These are phyloP conservation scores for Chaenodraco wilsoni DNA, from an alignment of 2,797 vertebrate genomes.

Conservation along the genomic window DNA sequence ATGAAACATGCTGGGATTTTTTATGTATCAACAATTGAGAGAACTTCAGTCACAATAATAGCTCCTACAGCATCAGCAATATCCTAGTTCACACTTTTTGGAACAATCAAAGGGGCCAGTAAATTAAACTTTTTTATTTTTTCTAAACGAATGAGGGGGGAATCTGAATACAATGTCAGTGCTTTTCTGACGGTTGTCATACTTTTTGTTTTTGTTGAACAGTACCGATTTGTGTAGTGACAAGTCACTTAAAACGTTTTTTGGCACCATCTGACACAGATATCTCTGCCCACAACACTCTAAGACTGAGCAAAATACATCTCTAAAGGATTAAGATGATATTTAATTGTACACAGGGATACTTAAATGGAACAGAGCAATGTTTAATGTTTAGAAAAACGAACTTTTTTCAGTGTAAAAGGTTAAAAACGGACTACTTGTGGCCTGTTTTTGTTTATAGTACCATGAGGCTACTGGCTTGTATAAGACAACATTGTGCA, in stretches of 20 bases:
- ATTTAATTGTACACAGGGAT: background rate
- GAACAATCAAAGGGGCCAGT: too few species aligned
- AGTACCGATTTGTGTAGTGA: background rate
- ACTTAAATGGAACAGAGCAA: background rate
- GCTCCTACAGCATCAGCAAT: too few species aligned
- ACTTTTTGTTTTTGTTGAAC: background rate
- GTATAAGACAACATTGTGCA: too few species aligned
- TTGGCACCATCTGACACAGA: background rate
- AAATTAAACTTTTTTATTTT: too few species aligned
- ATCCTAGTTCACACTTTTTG: too few species aligned
- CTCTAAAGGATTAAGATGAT: background rate
- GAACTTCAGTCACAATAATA: too few species aligned
- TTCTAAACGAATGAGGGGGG: background rate
- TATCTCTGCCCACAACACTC: background rate
- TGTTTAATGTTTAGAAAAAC: too few species aligned
- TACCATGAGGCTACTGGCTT: too few species aligned
- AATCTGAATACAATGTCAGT: background rate
- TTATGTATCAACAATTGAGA: constrained; percentile 3
- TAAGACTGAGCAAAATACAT: background rate
- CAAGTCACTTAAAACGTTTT: background rate
- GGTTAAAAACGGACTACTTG: too few species aligned
- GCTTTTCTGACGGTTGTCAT: too few species aligned
- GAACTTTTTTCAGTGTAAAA: too few species aligned
- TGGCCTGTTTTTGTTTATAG: too few species aligned
- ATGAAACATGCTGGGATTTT: background rate